Percentiles rank a stretch among this genome's conserved stretches.
phyloP scores from a whole-genome alignment of 2,888 invertebrate species.

The Macaria liturata region DNA sequence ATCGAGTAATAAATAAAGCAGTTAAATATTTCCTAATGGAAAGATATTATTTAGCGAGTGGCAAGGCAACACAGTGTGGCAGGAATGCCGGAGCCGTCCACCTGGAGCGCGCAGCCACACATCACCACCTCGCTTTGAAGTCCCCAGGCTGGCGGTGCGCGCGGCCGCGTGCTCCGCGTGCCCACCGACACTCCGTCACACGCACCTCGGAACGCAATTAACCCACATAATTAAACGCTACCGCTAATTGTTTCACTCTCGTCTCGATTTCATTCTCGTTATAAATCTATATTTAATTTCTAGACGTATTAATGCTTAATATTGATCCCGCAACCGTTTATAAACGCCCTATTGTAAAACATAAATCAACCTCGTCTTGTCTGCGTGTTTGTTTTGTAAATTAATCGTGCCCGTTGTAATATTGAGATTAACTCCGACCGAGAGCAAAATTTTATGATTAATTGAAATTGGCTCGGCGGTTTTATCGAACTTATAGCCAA shows the following conservation, averaged over 20 bases:
- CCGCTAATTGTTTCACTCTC: slow-evolving; percentile 48
- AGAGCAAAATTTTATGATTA: slow-evolving; percentile 33
- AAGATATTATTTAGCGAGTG: too few species aligned
- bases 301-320: slow-evolving; percentile 23
- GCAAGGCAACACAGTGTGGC: slow-evolving; percentile 44
- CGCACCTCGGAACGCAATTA: slow-evolving; percentile 50
- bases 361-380: slow-evolving; percentile 37
- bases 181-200: slow-evolving; percentile 48
- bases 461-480: slow-evolving; percentile 29
- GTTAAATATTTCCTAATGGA: too few species aligned
- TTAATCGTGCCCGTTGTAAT: slow-evolving; percentile 35
- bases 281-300: slow-evolving; percentile 33
- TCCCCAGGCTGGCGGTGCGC: slow-evolving; percentile 34
- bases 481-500: slow-evolving; percentile 28
- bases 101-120: slow-evolving; percentile 64
- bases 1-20: too few species aligned
- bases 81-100: slow-evolving; percentile 62
- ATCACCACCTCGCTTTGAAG: slow-evolving; percentile 61
- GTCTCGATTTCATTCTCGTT: slow-evolving; percentile 31
- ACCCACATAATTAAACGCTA: slow-evolving; percentile 49
- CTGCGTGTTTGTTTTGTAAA: slow-evolving; percentile 40
- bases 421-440: slow-evolving; percentile 35
- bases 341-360: slow-evolving; percentile 35
- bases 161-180: slow-evolving; percentile 31
- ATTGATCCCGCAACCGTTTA: slow-evolving; percentile 30